These are phyloP conservation scores for Cryptophagus acutangulus DNA, from an alignment of 2,888 invertebrate species.

Conservation along the genomic window DNA sequence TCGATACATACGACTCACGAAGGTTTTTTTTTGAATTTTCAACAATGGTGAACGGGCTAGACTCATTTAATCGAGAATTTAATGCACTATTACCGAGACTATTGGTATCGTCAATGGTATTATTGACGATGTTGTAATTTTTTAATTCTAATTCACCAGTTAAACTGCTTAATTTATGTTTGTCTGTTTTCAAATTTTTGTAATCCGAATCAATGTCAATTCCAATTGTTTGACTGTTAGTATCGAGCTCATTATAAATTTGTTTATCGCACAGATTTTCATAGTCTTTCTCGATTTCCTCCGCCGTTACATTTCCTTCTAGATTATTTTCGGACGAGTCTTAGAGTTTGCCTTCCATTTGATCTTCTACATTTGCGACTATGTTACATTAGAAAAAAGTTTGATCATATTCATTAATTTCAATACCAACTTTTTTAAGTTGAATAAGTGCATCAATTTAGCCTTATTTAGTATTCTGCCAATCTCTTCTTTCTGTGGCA, in stretches of 20 bases:
- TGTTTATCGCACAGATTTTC: neutral
- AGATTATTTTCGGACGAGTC: no score
- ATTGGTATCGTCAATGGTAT: neutral
- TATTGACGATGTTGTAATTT: neutral
- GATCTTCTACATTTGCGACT: no score
- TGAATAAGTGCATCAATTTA: neutral
- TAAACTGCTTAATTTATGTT: no score
- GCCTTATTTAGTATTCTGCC: neutral
- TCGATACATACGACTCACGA: no score
- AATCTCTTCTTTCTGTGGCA: neutral
- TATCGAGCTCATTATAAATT: no score
- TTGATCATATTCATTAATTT: neutral
- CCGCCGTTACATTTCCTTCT: neutral
- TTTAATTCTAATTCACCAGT: neutral
- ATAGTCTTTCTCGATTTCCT: neutral
- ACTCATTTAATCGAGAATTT: neutral
- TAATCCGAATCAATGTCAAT: neutral
- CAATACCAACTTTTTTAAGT: neutral
- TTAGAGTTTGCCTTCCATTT: no score
- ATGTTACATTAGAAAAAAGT: neutral
- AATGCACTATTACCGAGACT: no score
- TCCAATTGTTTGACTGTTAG: neutral
- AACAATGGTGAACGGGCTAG: neutral
- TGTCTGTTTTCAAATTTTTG: neutral
- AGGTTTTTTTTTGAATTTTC: neutral